Conservation (phyloP, 1,140 invertebrate species). For the Chironomus striatipennis region DNA sequence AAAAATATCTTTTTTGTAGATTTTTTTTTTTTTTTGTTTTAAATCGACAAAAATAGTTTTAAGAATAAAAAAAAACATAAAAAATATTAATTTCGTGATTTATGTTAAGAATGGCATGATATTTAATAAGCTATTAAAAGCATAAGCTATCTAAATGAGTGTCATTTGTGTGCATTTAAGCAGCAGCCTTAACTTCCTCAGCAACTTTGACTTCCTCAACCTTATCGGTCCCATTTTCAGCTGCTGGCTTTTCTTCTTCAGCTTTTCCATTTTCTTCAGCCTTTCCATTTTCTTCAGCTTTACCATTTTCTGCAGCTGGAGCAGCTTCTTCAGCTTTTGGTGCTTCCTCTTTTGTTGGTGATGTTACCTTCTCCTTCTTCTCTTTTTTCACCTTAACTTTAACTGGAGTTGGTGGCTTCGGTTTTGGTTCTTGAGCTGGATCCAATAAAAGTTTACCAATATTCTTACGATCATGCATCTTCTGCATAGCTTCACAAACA, state of each 20-base stretch:
- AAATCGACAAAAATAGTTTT: no score
- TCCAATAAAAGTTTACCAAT: slow-evolving; percentile 81
- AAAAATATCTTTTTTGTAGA: no score
- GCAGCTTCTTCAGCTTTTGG: not conserved
- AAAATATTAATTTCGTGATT: no score
- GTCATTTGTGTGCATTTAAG: no score
- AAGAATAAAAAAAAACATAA: no score
- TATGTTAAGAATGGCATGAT: no score
- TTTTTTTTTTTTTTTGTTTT: no score
- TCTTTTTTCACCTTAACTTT: slow-evolving; percentile 60
- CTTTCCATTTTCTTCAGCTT: not conserved
- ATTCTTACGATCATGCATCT: slow-evolving; percentile 85
- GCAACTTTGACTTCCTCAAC: no score
- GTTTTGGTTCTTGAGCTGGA: slow-evolving; percentile 65
- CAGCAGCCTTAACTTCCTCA: no score
- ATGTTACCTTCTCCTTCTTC: slow-evolving; percentile 50
- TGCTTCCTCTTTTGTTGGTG: not conserved
- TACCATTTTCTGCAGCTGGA: not conserved
- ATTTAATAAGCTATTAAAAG: no score
- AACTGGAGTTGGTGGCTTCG: slow-evolving; percentile 64
- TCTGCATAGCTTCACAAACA: slow-evolving; percentile 82
- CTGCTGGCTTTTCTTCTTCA: not conserved
- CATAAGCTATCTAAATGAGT: no score
- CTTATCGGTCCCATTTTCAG: not conserved
- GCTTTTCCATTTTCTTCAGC: not conserved